Evolutionary conservation across 2,797 vertebrate genomes (phyloP), one percentile per base, ranked within the genome.

Genomic region (Potorous gilbertii): DNA sequence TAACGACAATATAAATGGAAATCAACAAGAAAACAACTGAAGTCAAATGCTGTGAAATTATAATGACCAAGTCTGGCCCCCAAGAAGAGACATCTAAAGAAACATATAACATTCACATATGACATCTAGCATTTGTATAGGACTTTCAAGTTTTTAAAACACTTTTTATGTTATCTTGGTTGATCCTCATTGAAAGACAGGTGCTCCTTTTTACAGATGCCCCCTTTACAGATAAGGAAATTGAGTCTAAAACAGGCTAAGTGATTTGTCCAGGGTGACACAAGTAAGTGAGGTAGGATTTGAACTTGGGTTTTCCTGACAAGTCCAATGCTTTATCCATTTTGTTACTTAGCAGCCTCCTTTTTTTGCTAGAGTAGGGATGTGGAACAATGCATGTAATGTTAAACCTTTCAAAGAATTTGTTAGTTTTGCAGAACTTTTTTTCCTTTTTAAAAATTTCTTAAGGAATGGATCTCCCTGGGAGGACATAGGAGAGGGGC

Each of bases 381-480:
- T 46, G 18, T 46, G 1, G n/a, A 74, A 74, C 5, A 74, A 2
- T 24, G 5, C n/a, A 21, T 46, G 18, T 81, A 81, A 40, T 81
- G 66, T 40, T 81, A 74, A 8, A 40, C 16, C 6, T 74, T 74
- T 74, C 40, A 74, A 9, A 74, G 18, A 40, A 74, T 40, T 40
- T 18, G 34, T 74, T 40, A 40, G 5, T 12, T 66, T 31, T 87
- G 55, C 34, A 40, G 57, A 91, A 31, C 54, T 18, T 13, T 81
- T 56, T 92, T 54, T 59, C 10, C 10, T 31, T 93, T 89, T 74
- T 89, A 57, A 34, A 94, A 93, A 95, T 93, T 94, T 54, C 24
- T 81, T 81, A 81, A 81, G n/a, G n/a, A 18, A 40, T 46, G 2
- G 2, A 40, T 74, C 14, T 81, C 21, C 12, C n/a, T 81, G n/a